phyloP scores from a whole-genome alignment of 2,888 invertebrate genomes.

The Mactromeris polynyma region DNA sequence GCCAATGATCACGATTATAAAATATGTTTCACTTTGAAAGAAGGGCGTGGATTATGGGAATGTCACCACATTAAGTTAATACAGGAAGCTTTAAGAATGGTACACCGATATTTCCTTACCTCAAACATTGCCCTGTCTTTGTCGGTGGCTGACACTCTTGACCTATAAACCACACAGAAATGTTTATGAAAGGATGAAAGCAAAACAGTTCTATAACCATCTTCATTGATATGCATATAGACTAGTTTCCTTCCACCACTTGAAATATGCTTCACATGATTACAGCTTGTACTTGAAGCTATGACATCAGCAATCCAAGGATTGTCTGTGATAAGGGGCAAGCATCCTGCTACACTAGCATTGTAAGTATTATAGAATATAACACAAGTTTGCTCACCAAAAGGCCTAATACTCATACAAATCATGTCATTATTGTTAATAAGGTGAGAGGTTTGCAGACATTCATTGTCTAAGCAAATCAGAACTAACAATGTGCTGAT shows the following conservation, averaged over 20 bases:
- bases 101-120: slow-evolving; percentile 71
- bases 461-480: background rate
- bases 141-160: slow-evolving; percentile 85
- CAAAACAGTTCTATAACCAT: background rate
- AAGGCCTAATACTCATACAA: background rate
- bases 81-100: background rate
- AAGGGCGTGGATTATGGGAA: too few species aligned
- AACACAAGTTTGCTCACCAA: background rate
- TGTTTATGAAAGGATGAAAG: background rate
- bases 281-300: background rate
- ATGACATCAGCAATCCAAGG: background rate
- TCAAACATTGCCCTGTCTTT: slow-evolving; percentile 86
- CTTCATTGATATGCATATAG: background rate
- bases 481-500: background rate
- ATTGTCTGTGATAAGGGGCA: background rate
- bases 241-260: too few species aligned
- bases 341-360: background rate
- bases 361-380: background rate
- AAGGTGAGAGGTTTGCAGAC: background rate
- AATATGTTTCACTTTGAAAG: too few species aligned
- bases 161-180: slow-evolving; percentile 72
- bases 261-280: too few species aligned
- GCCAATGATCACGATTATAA: too few species aligned
- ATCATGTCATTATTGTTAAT: background rate
- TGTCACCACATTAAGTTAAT: background rate